Percentiles rank a stretch among this genome's conserved stretches.
Evolutionary conservation across 1,140 invertebrate species (phyloP).

Genomic region (Hylyphantes graminicola): DNA sequence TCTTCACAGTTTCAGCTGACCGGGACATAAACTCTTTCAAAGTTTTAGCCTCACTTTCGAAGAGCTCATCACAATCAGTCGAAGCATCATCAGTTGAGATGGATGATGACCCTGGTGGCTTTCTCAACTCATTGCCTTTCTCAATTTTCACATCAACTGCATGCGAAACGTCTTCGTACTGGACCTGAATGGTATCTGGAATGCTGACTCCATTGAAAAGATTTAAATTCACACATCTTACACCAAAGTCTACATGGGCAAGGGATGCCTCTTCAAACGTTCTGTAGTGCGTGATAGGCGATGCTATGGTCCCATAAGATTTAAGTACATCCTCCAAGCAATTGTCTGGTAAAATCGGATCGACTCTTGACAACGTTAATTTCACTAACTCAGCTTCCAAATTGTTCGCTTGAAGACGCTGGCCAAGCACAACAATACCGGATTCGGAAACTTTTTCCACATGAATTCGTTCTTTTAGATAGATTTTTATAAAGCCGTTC

Average conservation of each 20-base stretch:
- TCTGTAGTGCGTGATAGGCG: not conserved
- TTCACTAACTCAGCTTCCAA: not conserved
- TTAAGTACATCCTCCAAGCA: not conserved
- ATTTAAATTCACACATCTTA: slow-evolving; percentile 5
- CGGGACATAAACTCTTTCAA: too few species aligned
- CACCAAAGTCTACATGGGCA: slow-evolving; percentile 5
- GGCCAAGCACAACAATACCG: not conserved
- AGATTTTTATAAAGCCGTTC: not conserved
- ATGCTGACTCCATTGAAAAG: not conserved
- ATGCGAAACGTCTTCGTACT: not conserved
- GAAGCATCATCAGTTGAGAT: too few species aligned
- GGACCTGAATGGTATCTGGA: not conserved
- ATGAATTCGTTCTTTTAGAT: not conserved
- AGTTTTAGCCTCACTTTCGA: too few species aligned
- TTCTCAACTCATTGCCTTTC: not conserved
- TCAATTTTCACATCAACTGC: not conserved
- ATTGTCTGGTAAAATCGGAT: slow-evolving; percentile 17
- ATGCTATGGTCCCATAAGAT: not conserved
- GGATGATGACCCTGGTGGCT: too few species aligned
- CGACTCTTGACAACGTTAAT: not conserved
- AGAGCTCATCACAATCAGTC: too few species aligned
- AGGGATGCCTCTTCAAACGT: not conserved
- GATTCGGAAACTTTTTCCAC: not conserved
- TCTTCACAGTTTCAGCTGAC: too few species aligned
- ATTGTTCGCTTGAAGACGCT: not conserved